Base-by-base conservation (phyloP, 1,140 invertebrate species). In the Rhopalosiphum maidis region DNA sequence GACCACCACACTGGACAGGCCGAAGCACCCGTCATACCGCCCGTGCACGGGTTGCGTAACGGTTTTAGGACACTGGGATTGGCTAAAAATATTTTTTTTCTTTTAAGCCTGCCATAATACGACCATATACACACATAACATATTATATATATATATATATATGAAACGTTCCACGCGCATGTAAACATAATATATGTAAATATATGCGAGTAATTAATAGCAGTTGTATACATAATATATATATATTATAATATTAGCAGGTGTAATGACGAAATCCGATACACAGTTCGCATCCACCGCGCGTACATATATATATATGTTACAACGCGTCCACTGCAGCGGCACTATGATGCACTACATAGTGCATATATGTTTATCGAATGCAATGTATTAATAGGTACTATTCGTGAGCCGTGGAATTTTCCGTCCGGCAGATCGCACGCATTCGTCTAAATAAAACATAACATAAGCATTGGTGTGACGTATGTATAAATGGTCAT, bases 231-330 rank as follows among this genome's bases (percentile, higher is more conserved):
- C 18, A 18, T n/a, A 51, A 46, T 46, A n/a, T 30, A 30, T 83
- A 83, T 8, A 43, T 83, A 43, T 23, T 35, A 37, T 18, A 46
- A 86, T 46, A 43, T 86, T 30, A 86, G 85, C 43, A 86, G 85
- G 85, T 46, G 85, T 86, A 86, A 86, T 46, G 85, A n/a, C 30
- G 85, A 86, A 46, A 86, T 86, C 41, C 85, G 30, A 86, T 86
- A 86, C 60, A 77, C 43, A 25, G 85, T 43, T 86, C 85, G 15
- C 41, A 41, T 43, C 23, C 22, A 46, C 37, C 43, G 85, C 25
- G 37, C 41, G 41, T 25, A 37, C 22, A 1, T 85, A 83, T 37
- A 1, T 85, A 83, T 37, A 83, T 83, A 37, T 83, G 30, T n/a
- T n/a, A 30, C 9, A 11, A 68, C 60, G 60, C 60, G 30, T 30